phyloP scores from a whole-genome alignment of 2,113 vertebrate species.

The Ceyx cyanopectus region DNA sequence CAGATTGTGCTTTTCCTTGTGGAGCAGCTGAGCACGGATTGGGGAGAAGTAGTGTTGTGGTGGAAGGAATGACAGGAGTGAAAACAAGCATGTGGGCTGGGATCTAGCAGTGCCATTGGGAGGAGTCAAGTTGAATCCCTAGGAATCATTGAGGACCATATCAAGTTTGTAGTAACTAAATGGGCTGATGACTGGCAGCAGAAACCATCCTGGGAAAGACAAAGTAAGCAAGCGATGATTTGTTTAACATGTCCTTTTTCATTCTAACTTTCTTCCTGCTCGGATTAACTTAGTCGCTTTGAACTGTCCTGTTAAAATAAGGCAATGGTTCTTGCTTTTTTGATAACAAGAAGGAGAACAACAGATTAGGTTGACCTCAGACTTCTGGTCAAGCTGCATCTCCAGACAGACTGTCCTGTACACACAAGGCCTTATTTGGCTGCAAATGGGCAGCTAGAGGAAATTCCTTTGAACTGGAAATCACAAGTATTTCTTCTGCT shows the following conservation, averaged over 20 bases:
- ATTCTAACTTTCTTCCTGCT: neutral
- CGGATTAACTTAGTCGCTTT: neutral
- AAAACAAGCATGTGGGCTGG: neutral
- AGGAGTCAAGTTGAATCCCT: neutral
- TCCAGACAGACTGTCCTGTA: accelerated
- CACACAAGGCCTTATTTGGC: neutral
- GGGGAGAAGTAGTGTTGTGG: neutral
- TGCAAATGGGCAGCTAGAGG: neutral
- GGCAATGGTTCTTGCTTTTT: neutral
- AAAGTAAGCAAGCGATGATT: neutral
- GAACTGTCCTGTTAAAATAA: neutral
- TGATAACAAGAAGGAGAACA: neutral
- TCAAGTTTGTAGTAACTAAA: neutral
- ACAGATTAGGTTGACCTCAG: accelerated
- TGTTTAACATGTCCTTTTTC: neutral
- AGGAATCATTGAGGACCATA: neutral
- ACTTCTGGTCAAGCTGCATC: neutral
- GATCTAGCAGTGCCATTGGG: accelerated
- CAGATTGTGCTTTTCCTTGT: neutral
- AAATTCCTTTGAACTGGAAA: neutral
- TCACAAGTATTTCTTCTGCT: neutral
- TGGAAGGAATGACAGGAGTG: accelerated
- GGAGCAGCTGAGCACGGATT: accelerated
- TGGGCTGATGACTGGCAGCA: neutral
- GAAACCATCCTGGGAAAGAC: neutral